Evolutionary conservation across 1,140 invertebrate genomes (phyloP).

Genomic region (Leptinotarsa texana): DNA sequence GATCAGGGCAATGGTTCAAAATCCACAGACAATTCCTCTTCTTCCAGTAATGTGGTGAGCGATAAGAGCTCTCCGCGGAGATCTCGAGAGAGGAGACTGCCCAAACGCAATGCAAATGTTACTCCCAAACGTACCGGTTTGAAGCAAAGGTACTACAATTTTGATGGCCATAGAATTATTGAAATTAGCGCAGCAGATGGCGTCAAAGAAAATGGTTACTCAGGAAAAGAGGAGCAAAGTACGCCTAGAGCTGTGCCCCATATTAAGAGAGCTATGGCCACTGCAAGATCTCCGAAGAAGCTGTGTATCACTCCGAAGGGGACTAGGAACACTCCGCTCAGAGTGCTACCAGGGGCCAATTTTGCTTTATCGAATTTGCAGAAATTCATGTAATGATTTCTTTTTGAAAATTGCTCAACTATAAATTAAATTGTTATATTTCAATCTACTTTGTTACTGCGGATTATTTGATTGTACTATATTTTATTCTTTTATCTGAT

Average conservation of each 20-base stretch:
- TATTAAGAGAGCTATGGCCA: slow-evolving; percentile 14
- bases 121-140: slow-evolving; percentile 7
- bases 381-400: too few species aligned
- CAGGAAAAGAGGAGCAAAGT: not conserved
- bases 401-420: too few species aligned
- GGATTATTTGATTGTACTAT: not conserved
- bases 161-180: not conserved
- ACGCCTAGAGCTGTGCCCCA: slow-evolving; percentile 12
- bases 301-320: slow-evolving; percentile 13
- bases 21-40: not conserved
- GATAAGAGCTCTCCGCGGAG: slow-evolving; percentile 3
- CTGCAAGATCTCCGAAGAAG: slow-evolving; percentile 7
- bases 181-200: not conserved
- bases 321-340: slow-evolving; percentile 13
- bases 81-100: not conserved
- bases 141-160: slow-evolving; percentile 17
- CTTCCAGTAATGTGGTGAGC: not conserved
- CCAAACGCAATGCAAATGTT: slow-evolving; percentile 9
- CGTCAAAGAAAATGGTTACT: slow-evolving; percentile 8
- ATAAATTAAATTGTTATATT: too few species aligned
- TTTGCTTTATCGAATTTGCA: not conserved
- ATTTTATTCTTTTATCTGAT: slow-evolving; percentile 10
- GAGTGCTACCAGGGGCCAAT: slow-evolving; percentile 1
- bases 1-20: not conserved
- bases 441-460: not conserved